Conservation (phyloP, 2,113 vertebrate genomes). For the Phoenicopterus ruber region DNA sequence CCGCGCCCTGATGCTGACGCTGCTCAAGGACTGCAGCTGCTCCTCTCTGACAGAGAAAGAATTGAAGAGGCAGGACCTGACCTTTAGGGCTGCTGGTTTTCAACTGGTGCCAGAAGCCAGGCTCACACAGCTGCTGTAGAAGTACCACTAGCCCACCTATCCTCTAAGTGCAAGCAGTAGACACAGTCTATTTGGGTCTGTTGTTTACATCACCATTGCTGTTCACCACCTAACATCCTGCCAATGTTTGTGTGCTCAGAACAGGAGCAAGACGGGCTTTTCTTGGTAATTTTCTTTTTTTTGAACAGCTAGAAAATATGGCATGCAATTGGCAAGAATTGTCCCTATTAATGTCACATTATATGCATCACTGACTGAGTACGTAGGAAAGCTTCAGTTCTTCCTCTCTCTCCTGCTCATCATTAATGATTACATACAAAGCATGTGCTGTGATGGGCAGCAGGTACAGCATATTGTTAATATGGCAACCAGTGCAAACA, state of each 20-base stretch:
- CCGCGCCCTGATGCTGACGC: fast-evolving
- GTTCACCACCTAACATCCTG: background rate
- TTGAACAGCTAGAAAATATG: background rate
- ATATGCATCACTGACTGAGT: background rate
- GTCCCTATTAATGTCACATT: background rate
- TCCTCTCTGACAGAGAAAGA: background rate
- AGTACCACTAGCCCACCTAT: background rate
- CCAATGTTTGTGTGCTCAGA: background rate
- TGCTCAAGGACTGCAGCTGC: background rate
- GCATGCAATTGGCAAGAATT: background rate
- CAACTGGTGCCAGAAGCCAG: background rate
- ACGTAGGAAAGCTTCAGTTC: background rate
- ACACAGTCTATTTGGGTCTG: background rate
- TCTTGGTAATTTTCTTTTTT: background rate
- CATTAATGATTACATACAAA: background rate
- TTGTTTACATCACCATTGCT: background rate
- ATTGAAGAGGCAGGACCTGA: background rate
- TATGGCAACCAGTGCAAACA: background rate
- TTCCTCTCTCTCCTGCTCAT: background rate
- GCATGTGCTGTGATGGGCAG: background rate
- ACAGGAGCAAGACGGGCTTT: background rate
- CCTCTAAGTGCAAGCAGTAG: background rate
- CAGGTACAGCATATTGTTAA: background rate
- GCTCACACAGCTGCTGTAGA: background rate
- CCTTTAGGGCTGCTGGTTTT: background rate